phyloP scores from a whole-genome alignment of 2,797 vertebrate species.

The Arnoldichthys spilopterus region DNA sequence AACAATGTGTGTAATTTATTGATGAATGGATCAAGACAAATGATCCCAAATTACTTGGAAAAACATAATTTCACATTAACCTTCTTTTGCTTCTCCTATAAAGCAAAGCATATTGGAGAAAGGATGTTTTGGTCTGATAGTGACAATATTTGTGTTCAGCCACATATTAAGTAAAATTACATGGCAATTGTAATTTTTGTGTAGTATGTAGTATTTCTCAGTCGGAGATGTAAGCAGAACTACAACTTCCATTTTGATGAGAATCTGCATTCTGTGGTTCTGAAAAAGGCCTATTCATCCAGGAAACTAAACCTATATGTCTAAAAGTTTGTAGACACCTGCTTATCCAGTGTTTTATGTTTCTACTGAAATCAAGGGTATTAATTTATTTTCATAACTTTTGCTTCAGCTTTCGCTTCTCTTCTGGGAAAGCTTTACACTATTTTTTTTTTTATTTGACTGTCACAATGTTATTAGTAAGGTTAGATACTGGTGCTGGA shows the following conservation, averaged over 20 bases:
- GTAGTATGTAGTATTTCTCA: background rate
- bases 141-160: constrained; percentile 2
- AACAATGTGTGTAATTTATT: too few relatives aligned
- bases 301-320: background rate
- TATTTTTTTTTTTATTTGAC: too few relatives aligned
- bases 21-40: too few relatives aligned
- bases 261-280: too few relatives aligned
- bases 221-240: background rate
- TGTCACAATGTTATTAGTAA: background rate
- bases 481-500: background rate
- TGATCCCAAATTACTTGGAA: too few relatives aligned
- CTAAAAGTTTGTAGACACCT: background rate
- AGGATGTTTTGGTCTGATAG: too few relatives aligned
- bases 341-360: background rate
- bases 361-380: background rate
- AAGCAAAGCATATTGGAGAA: too few relatives aligned
- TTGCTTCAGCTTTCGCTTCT: background rate
- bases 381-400: too few relatives aligned
- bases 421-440: background rate
- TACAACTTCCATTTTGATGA: background rate
- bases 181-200: background rate
- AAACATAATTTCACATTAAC: too few relatives aligned
- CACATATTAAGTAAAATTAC: background rate
- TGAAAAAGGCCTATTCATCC: too few relatives aligned
- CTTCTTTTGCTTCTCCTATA: too few relatives aligned